Conservation (phyloP, 92 coral and sea anemone species). For the Diadumene lineata region DNA sequence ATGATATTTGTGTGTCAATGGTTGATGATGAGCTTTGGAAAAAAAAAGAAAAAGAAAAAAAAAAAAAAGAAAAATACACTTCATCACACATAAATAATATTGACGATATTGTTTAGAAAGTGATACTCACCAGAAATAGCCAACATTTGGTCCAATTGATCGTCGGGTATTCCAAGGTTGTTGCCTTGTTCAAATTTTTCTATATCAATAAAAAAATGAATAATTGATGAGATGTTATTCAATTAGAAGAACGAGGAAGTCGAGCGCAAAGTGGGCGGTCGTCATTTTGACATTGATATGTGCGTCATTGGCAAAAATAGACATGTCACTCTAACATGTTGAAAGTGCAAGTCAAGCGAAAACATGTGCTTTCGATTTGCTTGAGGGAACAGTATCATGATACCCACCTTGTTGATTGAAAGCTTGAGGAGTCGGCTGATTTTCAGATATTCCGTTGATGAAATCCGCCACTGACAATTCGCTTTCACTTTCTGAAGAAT, state of each 20-base stretch:
- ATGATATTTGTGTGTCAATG: too few species aligned
- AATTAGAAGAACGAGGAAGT: not conserved
- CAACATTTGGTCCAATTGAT: not conserved
- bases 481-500: not conserved
- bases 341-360: constrained; percentile 7
- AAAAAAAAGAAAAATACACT: too few species aligned
- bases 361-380: constrained; percentile 18
- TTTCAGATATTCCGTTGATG: constrained; percentile 11
- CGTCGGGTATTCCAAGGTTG: constrained; percentile 2
- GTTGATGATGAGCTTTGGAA: too few species aligned
- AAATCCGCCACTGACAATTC: constrained; percentile 1
- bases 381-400: not conserved
- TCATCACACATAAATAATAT: not conserved
- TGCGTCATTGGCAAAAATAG: constrained; percentile 6
- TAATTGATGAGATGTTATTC: constrained; percentile 16
- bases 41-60: not conserved
- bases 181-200: constrained; percentile 1
- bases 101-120: not conserved
- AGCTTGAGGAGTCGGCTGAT: not conserved
- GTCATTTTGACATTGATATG: not conserved
- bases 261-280: not conserved
- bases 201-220: not conserved
- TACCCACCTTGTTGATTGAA: constrained; percentile 10
- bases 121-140: constrained; percentile 6
- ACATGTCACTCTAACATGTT: not conserved